Conservation (phyloP, 2,797 vertebrate genomes). For the Rhabdophis nuchalis region DNA sequence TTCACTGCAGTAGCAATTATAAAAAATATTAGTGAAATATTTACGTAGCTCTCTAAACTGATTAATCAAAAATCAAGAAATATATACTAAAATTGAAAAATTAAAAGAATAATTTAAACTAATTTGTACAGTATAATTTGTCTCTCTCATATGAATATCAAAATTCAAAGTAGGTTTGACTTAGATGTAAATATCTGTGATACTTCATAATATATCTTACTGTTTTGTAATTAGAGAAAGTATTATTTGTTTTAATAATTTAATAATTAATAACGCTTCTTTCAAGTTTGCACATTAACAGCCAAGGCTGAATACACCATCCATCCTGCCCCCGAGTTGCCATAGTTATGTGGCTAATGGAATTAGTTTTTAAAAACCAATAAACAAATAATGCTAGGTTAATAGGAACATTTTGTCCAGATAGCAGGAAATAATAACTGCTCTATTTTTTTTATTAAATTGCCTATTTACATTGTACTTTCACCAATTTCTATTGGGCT, state of each 20-base stretch:
- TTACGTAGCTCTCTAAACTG: neutral
- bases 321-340: too few species aligned
- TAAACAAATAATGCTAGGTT: neutral
- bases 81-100: neutral
- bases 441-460: neutral
- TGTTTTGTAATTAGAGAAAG: neutral
- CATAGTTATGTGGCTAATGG: neutral
- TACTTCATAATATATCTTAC: neutral
- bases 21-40: neutral
- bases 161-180: neutral
- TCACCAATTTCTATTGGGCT: neutral
- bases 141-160: neutral
- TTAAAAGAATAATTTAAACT: neutral
- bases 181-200: neutral
- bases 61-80: neutral
- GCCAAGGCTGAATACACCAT: neutral
- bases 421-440: neutral
- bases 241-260: neutral
- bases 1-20: neutral
- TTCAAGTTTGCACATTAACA: neutral
- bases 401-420: neutral
- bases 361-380: neutral
- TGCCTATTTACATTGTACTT: neutral
- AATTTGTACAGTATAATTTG: neutral
- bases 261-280: neutral